Evolutionary conservation across 2,797 vertebrate species (phyloP), one percentile per base, ranked within the genome.

Genomic region (Sardinella longiceps): DNA sequence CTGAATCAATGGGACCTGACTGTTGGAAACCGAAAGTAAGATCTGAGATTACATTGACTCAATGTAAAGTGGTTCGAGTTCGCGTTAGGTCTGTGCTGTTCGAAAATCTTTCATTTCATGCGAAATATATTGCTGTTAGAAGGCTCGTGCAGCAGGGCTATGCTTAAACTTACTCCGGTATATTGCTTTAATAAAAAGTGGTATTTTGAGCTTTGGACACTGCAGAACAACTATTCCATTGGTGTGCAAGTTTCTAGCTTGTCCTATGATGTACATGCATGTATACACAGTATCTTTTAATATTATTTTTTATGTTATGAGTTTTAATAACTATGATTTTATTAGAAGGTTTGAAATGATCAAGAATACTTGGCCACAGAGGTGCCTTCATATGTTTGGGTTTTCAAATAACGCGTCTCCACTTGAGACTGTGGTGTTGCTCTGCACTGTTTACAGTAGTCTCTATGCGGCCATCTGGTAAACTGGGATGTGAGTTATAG

Each of bases 401-500:
- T 9, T 20, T 39, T 23, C 0, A 2, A 23, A 39, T 39, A 20
- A 43, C 33, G 9, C 23, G 70, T 77, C 33, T 77, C 33, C 33
- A 6, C 18, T 39, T 20, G n/a, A 43, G 23, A 43, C 18, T 23
- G 70, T 1, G 18, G 70, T 77, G 70, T 43, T 77, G 20, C 15
- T 33, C 37, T 43, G 15, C 20, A 39, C 30, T 74, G 70, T 77
- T 77, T 77, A 77, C 70, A 2, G 5, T 23, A 23, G 70, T 77
- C 70, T 77, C 70, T 20, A 43, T 43, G 33, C 60, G 46, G 82
- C 25, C 28, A 70, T 74, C 39, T 30, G 45, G 48, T 30, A 25
- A 77, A 77, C 33, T 77, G 70, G 43, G 70, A 77, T 77, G 58
- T 83, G 56, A 53, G 81, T 70, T 81, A 51, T 83, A 84, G 50